Conservation (phyloP, 2,113 vertebrate species). For the Mustela nigripes region DNA sequence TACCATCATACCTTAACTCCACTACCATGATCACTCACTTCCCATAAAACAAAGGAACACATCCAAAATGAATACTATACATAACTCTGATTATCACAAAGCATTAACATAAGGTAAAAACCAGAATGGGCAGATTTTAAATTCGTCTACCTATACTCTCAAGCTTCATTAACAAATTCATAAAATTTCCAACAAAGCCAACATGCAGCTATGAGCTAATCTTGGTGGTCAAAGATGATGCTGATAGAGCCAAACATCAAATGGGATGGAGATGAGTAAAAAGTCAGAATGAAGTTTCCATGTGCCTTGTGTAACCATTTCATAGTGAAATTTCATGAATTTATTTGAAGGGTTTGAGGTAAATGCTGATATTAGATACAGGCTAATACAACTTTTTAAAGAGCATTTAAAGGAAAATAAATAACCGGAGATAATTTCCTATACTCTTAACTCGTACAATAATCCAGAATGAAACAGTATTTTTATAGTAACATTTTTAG, state of each 20-base stretch:
- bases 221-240: not conserved
- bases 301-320: not conserved
- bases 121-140: constrained; percentile 20
- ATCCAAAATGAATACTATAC: not conserved
- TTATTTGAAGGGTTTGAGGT: constrained; percentile 20
- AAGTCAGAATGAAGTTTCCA: constrained; percentile 26
- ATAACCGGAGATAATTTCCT: constrained; percentile 7
- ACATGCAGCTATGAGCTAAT: not conserved
- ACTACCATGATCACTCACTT: not conserved
- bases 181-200: constrained; percentile 48
- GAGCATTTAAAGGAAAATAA: constrained; percentile 59
- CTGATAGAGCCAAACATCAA: constrained; percentile 36
- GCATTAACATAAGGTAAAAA: constrained; percentile 24
- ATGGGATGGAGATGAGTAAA: constrained; percentile 24
- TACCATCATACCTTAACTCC: not conserved
- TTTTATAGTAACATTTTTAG: constrained; percentile 41
- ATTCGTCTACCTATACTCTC: not conserved
- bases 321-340: constrained; percentile 40
- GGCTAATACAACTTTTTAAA: constrained; percentile 1
- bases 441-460: not conserved
- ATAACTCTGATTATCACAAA: constrained; percentile 18
- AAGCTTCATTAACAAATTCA: constrained; percentile 27
- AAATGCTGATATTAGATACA: constrained; percentile 15
- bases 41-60: constrained; percentile 43
- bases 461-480: constrained; percentile 34